Evolutionary conservation across 2,888 invertebrate genomes (phyloP), one percentile per base, ranked within the genome.

Genomic region (Leptopilina myrica): DNA sequence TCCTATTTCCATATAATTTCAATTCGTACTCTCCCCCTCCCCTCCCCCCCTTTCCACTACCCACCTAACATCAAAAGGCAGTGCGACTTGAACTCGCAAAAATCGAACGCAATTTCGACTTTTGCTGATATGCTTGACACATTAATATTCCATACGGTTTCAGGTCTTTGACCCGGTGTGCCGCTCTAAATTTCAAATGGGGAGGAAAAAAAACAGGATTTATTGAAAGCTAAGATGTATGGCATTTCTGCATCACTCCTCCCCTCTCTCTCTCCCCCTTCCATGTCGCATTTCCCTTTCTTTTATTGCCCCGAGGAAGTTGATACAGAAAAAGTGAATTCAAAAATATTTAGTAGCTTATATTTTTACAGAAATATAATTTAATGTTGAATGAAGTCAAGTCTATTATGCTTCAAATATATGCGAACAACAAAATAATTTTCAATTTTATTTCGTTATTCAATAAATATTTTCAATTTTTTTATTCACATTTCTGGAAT

Each of bases 51-150:
- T 15, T 76, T 15, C 49, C 8, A 6, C 59, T 64, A n/a, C n/a
- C 76, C 20, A 33, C 65, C 46, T 43, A 46, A 9, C 46, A 33
- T 33, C 33, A 49, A 49, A 49, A 9, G 11, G 49, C 49, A 49
- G 49, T 49, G 49, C 49, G 49, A 49, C 43, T 43, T 64, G n/a
- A 77, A 77, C 65, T n/a, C 49, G 53, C 69, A 77, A 77, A 43
- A 67, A 76, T 79, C 67, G 15, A 43, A 76, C 46, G 33, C 20
- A 62, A 76, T 46, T 40, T 15, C 40, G 11, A 66, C n/a, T 46
- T 15, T 46, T 66, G 43, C 49, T 49, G 49, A 49, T 49, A 49
- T 49, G 49, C 66, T 66, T 46, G 43, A 66, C 66, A 66, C 62
- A 62, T 62, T 40, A 14, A 40, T 14, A n/a, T n/a, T 33, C 62